Conservation (phyloP, 2,888 invertebrate species). For the Protonemura montana region DNA sequence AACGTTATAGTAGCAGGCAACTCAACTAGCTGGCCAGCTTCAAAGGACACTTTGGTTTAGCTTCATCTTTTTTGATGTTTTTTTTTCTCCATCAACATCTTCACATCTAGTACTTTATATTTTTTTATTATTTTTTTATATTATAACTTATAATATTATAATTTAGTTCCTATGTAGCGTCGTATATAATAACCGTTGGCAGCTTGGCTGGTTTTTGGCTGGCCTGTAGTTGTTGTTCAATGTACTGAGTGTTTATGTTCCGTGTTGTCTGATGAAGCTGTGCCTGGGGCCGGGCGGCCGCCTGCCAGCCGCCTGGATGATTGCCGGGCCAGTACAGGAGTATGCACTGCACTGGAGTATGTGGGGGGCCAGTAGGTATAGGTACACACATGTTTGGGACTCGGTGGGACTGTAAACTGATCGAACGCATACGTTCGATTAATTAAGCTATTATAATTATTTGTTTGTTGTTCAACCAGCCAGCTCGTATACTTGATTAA, state of each 20-base stretch:
- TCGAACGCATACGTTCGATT: background rate
- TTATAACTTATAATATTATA: constrained; percentile 27
- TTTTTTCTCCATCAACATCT: constrained; percentile 48
- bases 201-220: constrained; percentile 37
- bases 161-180: constrained; percentile 40
- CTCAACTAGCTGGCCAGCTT: constrained; percentile 50
- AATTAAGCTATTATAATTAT: background rate
- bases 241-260: constrained; percentile 16
- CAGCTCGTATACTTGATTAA: constrained; percentile 23
- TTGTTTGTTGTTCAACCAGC: background rate
- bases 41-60: constrained; percentile 51
- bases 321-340: constrained; percentile 29
- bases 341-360: constrained; percentile 34
- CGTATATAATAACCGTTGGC: background rate
- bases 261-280: constrained; percentile 37
- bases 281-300: constrained; percentile 24
- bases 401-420: constrained; percentile 49
- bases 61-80: constrained; percentile 48
- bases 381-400: background rate
- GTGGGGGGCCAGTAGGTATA: background rate
- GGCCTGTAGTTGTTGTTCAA: background rate
- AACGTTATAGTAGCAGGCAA: constrained; percentile 39
- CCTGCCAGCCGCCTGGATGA: constrained; percentile 31
- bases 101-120: constrained; percentile 46
- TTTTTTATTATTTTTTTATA: constrained; percentile 39